phyloP scores from a whole-genome alignment of 2,113 vertebrate species.

The Semnornis frantzii region DNA sequence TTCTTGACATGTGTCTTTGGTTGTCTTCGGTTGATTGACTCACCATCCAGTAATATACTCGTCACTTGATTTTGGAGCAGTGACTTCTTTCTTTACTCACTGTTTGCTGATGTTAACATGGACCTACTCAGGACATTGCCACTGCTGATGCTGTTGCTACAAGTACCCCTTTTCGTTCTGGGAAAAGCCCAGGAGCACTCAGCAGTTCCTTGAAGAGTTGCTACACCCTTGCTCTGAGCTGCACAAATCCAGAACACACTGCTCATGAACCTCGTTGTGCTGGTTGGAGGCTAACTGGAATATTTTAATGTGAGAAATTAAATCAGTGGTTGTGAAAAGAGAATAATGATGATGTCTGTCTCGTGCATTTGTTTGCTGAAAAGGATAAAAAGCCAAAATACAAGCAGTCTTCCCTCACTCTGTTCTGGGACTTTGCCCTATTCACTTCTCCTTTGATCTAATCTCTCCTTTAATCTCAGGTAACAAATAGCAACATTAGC shows the following conservation, averaged over 20 bases:
- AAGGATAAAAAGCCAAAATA: too few species aligned
- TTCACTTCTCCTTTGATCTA: too few species aligned
- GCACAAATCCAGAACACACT: not conserved
- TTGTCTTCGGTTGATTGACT: not conserved
- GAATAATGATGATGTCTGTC: too few species aligned
- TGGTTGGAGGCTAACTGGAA: too few species aligned
- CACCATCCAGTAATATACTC: not conserved
- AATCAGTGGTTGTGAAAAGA: too few species aligned
- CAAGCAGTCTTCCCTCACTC: too few species aligned
- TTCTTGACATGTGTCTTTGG: not conserved
- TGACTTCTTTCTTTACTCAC: not conserved
- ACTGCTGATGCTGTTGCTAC: not conserved
- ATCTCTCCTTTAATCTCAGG: too few species aligned
- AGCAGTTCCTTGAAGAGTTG: not conserved
- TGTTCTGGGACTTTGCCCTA: too few species aligned
- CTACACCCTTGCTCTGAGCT: not conserved
- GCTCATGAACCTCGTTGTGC: not conserved
- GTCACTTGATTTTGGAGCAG: not conserved
- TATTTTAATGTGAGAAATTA: too few species aligned
- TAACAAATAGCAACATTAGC: too few species aligned
- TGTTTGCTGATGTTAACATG: not conserved
- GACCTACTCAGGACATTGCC: not conserved
- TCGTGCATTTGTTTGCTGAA: too few species aligned
- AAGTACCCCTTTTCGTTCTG: not conserved
- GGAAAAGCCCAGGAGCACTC: not conserved